A percentile compares a stretch with the other conserved stretches of the same genome.
Conservation (phyloP, 2,113 vertebrate species). For the Helogale parvula region DNA sequence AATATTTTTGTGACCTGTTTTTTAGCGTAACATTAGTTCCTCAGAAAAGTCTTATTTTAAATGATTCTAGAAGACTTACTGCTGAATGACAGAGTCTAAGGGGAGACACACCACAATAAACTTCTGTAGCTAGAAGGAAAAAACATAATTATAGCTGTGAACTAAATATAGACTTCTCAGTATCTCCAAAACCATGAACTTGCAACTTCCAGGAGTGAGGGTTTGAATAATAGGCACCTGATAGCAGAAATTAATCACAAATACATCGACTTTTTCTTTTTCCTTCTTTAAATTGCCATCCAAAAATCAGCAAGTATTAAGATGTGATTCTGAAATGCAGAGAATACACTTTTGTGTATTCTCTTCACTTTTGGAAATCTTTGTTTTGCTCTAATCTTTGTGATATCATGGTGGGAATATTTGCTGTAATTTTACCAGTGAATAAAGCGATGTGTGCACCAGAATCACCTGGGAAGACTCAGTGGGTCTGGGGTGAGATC, state of each 20-base stretch:
- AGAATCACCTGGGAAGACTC: not conserved
- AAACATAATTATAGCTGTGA: not conserved
- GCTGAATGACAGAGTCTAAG: not conserved
- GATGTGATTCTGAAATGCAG: not conserved
- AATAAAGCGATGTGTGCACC: not conserved
- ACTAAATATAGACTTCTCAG: not conserved
- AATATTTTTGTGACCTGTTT: not conserved
- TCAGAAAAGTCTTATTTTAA: not conserved
- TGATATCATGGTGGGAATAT: not conserved
- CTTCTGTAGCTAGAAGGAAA: not conserved
- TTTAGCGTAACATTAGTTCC: not conserved
- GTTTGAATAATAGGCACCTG: not conserved
- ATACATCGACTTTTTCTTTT: not conserved
- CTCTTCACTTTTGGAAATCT: not conserved
- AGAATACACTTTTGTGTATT: too few relatives aligned
- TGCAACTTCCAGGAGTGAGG: not conserved
- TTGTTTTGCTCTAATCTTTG: not conserved
- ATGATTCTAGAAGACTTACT: not conserved
- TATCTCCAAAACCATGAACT: conserved; percentile 19
- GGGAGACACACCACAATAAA: not conserved
- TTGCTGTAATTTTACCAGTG: not conserved
- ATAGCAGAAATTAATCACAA: not conserved
- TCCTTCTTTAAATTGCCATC: not conserved
- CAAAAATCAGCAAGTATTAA: conserved; percentile 23
- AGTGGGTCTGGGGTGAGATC: not conserved